These are phyloP conservation scores for Toxotes jaculatrix DNA, from an alignment of 2,113 vertebrate species.

Conservation along the genomic window DNA sequence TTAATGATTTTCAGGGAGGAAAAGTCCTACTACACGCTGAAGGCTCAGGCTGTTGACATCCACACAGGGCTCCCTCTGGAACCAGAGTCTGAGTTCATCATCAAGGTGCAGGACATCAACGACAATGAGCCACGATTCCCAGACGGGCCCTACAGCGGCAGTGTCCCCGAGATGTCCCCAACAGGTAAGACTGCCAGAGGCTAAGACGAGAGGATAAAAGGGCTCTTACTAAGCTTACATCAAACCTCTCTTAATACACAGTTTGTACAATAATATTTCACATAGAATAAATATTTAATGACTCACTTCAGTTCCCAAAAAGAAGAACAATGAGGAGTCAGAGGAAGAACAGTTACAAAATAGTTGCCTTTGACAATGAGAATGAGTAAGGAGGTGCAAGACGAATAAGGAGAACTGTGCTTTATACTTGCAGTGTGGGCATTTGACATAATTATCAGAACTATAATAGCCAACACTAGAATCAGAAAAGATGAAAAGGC, in stretches of 20 bases:
- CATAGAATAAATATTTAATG: neutral
- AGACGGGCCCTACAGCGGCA: constrained; percentile 91
- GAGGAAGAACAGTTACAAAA: neutral
- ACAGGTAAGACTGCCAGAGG: constrained; percentile 87
- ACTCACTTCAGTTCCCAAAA: neutral
- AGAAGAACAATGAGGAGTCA: neutral
- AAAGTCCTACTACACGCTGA: constrained; percentile 92
- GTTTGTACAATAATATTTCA: neutral
- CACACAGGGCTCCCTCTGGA: constrained; percentile 91
- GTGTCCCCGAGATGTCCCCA: constrained; percentile 95
- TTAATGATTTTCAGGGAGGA: constrained; percentile 82
- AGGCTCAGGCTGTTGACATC: constrained; percentile 92
- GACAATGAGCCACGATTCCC: constrained; percentile 95
- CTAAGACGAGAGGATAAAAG: neutral
- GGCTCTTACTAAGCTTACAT: neutral
- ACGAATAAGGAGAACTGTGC: no score
- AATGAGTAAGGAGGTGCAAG: no score
- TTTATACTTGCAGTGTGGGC: no score
- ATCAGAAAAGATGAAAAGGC: no score
- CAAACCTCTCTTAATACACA: neutral
- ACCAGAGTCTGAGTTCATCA: constrained; percentile 94
- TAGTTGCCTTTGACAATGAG: no score
- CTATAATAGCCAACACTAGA: no score
- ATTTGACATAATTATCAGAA: no score
- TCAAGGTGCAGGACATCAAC: constrained; percentile 98